A percentile compares a stretch with the other conserved stretches of the same genome.
Evolutionary conservation across 2,113 vertebrate genomes (phyloP).

Genomic region (human): DNA sequence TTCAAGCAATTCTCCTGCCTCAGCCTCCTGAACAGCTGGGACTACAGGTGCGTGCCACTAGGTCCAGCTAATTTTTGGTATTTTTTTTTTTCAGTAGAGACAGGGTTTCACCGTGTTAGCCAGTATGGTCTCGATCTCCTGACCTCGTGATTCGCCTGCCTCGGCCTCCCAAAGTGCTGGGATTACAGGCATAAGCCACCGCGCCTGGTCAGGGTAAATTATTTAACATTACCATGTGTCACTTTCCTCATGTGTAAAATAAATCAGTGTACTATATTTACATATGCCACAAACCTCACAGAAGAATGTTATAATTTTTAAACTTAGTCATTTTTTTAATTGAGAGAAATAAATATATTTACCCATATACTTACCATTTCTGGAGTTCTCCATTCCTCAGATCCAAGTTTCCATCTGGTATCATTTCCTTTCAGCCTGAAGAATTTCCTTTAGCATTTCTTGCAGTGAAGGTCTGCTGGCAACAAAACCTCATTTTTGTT

Average conservation of each 20-base stretch:
- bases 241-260: not conserved
- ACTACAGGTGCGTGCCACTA: no score
- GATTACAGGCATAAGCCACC: no score
- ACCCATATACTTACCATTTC: constrained; percentile 20
- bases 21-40: no score
- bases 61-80: no score
- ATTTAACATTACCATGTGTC: not conserved
- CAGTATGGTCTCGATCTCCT: no score
- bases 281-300: not conserved
- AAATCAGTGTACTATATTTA: not conserved
- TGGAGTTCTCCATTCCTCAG: not conserved
- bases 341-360: constrained; percentile 7
- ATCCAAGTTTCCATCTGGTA: not conserved
- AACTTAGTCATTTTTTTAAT: not conserved
- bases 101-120: no score
- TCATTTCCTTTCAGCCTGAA: constrained; percentile 4
- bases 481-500: constrained; percentile 51
- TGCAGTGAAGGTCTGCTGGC: not conserved
- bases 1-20: no score
- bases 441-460: constrained; percentile 26
- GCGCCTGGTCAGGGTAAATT: not conserved
- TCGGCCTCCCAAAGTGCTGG: no score
- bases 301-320: not conserved
- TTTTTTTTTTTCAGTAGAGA: no score
- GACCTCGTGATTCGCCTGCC: no score